Conservation (phyloP, 1,140 invertebrate genomes). For the Temnothorax longispinosus region DNA sequence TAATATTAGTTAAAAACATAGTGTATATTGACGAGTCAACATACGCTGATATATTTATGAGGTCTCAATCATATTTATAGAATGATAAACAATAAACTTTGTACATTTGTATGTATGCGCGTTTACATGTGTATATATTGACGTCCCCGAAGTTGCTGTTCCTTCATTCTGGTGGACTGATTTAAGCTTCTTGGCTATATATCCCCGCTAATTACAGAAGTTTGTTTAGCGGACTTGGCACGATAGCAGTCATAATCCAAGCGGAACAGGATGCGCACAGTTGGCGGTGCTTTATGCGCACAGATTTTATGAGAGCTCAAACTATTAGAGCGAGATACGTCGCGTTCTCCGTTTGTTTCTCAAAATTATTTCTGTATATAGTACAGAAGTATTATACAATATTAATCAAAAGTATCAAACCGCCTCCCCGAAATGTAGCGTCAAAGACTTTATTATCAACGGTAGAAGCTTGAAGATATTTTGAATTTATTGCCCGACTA, state of each 20-base stretch:
- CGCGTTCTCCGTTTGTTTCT: slow-evolving; percentile 1
- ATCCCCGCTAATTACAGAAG: slow-evolving; percentile 56
- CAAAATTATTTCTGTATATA: slow-evolving; percentile 23
- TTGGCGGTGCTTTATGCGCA: slow-evolving; percentile 43
- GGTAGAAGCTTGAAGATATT: background rate
- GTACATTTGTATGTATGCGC: background rate
- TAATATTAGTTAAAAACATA: background rate
- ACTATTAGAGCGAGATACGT: slow-evolving; percentile 39
- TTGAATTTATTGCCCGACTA: background rate
- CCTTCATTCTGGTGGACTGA: slow-evolving; percentile 45
- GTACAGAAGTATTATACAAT: background rate
- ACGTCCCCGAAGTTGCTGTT: slow-evolving; percentile 10
- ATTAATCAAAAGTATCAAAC: background rate
- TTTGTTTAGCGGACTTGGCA: slow-evolving; percentile 58
- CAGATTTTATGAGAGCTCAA: slow-evolving; percentile 44
- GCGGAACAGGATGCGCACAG: slow-evolving; percentile 51
- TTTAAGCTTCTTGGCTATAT: slow-evolving; percentile 53
- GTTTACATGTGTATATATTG: slow-evolving; percentile 39
- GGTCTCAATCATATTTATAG: background rate
- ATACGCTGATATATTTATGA: background rate
- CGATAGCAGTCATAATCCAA: slow-evolving; percentile 59
- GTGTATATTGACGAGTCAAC: background rate
- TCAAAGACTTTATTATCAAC: background rate
- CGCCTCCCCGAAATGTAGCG: background rate
- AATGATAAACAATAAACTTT: background rate